Base-by-base conservation (phyloP, 2,888 invertebrate genomes). In the Psococerastis gibbosa region DNA sequence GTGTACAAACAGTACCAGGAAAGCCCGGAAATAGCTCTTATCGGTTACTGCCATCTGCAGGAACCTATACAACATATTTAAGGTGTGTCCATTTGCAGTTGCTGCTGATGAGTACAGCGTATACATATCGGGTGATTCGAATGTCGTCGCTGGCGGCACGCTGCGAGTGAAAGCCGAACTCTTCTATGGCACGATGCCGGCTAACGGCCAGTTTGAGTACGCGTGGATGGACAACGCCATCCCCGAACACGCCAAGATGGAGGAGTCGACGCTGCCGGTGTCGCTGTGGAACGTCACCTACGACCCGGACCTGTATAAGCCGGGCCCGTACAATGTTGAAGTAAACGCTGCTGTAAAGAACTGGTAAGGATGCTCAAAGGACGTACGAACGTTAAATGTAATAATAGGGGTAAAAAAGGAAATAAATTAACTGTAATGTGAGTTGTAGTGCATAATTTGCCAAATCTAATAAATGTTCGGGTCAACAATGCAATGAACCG, bases 81-180 rank as follows among this genome's bases (percentile, higher is more conserved):
- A 31, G n/a, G 31, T 31, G n/a, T 34, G 3, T n/a, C n/a, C n/a
- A n/a, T 3, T 51, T 51, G 35, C 48, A 48, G 54, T 49, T 22
- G 15, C 38, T 41, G 49, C 49, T 41, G 48, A 47, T 22, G 52
- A 53, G 33, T 65, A 63, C 50, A 46, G 55, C 50, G 64, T 79
- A 35, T 59, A 61, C 44, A 57, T 83, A 48, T 62, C 63, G 9
- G 69, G 69, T 48, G 69, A 78, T 59, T 74, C 75, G 6, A 76
- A 78, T 38, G 71, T 75, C n/a, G 73, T 83, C 13, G 61, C 71
- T 43, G 85, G 83, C 17, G 75, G 76, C 3, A 73, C 70, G 43
- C 67, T 83, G 33, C 75, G 73, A 49, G 78, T 85, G 55, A 70
- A 60, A 49, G 78, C 76, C 15, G 66, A 67, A 48, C 60, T 81